phyloP scores from a whole-genome alignment of 2,113 vertebrate genomes.

The Sylvia atricapilla region DNA sequence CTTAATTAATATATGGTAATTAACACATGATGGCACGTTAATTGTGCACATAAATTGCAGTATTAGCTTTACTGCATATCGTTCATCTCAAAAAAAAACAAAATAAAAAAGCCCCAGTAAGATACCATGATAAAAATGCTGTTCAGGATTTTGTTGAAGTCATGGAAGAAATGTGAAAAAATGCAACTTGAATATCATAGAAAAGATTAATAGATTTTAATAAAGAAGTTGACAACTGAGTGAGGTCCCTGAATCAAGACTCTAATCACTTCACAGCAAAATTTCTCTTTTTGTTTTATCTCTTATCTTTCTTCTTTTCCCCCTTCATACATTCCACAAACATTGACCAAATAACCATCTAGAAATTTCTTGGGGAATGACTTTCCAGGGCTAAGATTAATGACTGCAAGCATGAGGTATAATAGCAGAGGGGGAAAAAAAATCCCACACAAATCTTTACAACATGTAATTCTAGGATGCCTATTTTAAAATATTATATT shows the following conservation, averaged over 20 bases:
- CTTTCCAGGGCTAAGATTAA: background rate
- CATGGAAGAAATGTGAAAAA: background rate
- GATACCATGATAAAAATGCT: background rate
- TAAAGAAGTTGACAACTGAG: background rate
- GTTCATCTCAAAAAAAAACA: background rate
- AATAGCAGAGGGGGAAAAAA: background rate
- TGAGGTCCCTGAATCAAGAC: background rate
- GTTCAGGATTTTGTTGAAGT: background rate
- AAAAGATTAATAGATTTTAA: constrained; percentile 27
- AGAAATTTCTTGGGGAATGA: background rate
- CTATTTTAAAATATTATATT: constrained; percentile 26
- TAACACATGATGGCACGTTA: background rate
- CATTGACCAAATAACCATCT: background rate
- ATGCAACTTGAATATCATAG: background rate
- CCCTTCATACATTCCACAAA: background rate
- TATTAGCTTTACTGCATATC: background rate
- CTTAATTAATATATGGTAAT: background rate
- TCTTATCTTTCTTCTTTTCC: background rate
- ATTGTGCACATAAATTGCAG: background rate
- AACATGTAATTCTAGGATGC: background rate
- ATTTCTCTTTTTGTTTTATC: background rate
- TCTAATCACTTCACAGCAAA: background rate
- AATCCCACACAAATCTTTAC: background rate
- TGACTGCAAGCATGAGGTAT: background rate
- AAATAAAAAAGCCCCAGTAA: background rate